Percentiles rank a stretch among this genome's conserved stretches.
Evolutionary conservation across 92 coral and sea anemone species (phyloP).

Genomic region (Montipora capitata): DNA sequence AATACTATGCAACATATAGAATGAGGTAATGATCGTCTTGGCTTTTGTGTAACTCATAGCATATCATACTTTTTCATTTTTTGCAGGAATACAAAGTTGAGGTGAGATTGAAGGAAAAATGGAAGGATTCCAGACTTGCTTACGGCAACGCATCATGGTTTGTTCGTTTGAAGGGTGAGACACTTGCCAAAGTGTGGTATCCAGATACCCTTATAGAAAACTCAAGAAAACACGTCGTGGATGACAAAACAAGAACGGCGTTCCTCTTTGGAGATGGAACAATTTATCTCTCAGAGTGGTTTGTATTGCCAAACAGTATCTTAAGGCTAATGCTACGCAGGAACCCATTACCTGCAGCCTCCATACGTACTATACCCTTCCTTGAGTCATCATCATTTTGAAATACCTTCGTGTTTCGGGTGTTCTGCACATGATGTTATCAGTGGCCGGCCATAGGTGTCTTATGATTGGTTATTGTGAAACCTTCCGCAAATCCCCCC

Average conservation of each 20-base stretch:
- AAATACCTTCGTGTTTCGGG: no score
- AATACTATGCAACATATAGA: no score
- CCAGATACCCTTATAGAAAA: slow-evolving; percentile 72
- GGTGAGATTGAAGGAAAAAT: slow-evolving; percentile 30
- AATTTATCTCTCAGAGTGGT: slow-evolving; percentile 65
- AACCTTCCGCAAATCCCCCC: no score
- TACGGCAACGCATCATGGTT: slow-evolving; percentile 19
- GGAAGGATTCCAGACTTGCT: slow-evolving; percentile 67
- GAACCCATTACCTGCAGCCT: no score
- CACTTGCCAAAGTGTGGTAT: slow-evolving; percentile 59
- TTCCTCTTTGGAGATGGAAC: slow-evolving; percentile 62
- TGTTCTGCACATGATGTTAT: no score
- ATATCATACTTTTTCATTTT: not conserved
- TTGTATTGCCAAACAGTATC: not conserved
- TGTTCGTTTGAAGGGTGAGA: slow-evolving; percentile 29
- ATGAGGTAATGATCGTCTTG: not conserved
- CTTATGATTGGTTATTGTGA: no score
- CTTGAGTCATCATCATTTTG: no score
- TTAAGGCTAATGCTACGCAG: no score
- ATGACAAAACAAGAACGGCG: slow-evolving; percentile 53
- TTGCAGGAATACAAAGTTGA: slow-evolving; percentile 50
- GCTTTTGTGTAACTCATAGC: not conserved
- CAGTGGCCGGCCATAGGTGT: no score
- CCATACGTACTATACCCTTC: no score
- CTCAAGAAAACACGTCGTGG: slow-evolving; percentile 53